phyloP scores from a whole-genome alignment of 2,797 vertebrate genomes.

The Trichosurus vulpecula region DNA sequence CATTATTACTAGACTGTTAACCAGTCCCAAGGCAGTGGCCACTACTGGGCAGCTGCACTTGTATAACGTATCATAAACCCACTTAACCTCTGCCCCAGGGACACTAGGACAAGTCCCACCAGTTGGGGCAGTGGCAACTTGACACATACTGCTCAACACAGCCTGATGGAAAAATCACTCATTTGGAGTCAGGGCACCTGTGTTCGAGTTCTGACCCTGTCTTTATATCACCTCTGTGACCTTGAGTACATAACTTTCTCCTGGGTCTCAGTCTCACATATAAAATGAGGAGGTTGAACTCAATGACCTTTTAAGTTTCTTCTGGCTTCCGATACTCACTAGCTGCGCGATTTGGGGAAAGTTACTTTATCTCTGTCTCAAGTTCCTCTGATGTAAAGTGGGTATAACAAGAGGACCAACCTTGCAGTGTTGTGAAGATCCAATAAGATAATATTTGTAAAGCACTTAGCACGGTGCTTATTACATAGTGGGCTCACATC shows the following conservation, averaged over 20 bases:
- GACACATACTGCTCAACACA: background rate
- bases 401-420: background rate
- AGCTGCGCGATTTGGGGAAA: background rate
- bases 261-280: background rate
- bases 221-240: background rate
- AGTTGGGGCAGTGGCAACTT: background rate
- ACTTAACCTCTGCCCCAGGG: background rate
- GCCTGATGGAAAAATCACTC: background rate
- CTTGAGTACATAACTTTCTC: background rate
- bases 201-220: background rate
- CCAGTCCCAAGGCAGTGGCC: background rate
- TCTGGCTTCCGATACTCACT: background rate
- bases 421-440: background rate
- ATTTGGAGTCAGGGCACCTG: background rate
- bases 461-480: background rate
- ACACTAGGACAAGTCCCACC: background rate
- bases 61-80: background rate
- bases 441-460: background rate
- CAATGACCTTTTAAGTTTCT: background rate
- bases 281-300: background rate
- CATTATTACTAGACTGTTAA: background rate
- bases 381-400: background rate
- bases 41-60: background rate
- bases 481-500: no score
- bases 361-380: background rate